A percentile compares a stretch with the other conserved stretches of the same genome.
These are phyloP conservation scores for Drosophila tripunctata DNA, from an alignment of 2,888 invertebrate species.

Conservation along the genomic window DNA sequence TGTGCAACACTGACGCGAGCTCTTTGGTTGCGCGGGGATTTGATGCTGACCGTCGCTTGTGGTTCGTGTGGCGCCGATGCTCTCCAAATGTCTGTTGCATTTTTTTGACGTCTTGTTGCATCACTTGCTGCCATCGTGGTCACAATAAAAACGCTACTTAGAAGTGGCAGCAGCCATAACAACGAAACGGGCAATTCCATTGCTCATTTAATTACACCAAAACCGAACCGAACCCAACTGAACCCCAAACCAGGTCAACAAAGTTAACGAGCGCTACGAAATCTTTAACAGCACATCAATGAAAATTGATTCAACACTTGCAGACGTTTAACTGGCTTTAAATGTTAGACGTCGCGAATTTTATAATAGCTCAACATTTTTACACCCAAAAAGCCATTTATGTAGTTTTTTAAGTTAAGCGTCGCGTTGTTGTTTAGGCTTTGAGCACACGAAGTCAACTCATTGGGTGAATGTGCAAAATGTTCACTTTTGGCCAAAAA, in stretches of 20 bases:
- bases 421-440: constrained; percentile 62
- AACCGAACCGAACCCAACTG: too few species aligned
- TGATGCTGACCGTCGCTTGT: constrained; percentile 6
- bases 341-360: constrained; percentile 38
- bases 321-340: constrained; percentile 7
- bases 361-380: constrained; percentile 34
- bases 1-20: constrained; percentile 69
- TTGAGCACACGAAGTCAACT: constrained; percentile 59
- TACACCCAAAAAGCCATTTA: constrained; percentile 6
- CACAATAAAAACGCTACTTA: constrained; percentile 45
- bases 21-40: constrained; percentile 51
- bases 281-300: constrained; percentile 27
- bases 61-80: not conserved
- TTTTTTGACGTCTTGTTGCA: constrained; percentile 66
- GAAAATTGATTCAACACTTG: constrained; percentile 20
- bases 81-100: constrained; percentile 39
- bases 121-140: constrained; percentile 56
- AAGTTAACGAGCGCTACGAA: constrained; percentile 17
- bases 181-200: constrained; percentile 58
- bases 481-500: constrained; percentile 56
- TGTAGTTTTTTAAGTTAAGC: constrained; percentile 1
- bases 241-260: constrained; percentile 47
- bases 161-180: constrained; percentile 50
- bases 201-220: constrained; percentile 30
- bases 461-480: constrained; percentile 70